Evolutionary conservation across 2,888 invertebrate genomes (phyloP), one percentile per base, ranked within the genome.

Genomic region (Sphaerophoria taeniata): DNA sequence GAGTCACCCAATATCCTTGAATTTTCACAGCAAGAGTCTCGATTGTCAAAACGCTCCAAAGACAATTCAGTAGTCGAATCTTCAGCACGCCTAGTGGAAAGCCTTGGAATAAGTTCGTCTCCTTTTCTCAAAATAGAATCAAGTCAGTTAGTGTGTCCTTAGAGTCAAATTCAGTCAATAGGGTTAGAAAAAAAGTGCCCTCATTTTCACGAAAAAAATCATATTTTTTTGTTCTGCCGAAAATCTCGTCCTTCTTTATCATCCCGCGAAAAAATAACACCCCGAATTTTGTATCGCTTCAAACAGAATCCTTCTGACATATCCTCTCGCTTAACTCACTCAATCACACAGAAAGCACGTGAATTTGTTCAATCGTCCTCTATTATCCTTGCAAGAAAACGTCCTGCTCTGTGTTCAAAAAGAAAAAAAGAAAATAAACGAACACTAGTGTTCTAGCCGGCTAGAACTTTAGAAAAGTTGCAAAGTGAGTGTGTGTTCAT

Each of bases 51-150:
- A 49, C 58, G 49, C 79, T 84, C 47, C 56, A 67, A 49, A 65
- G 56, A 77, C 76, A 53, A 85, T 81, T 85, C 85, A 85, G 85
- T 81, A 85, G 85, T 81, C 77, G 85, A 77, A 81, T 77, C 85
- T 77, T 70, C 76, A 85, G 72, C 81, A 85, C 85, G 85, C 73
- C 77, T 85, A 77, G 81, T 73, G 81, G 83, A 67, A 81, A 81
- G 85, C 73, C 75, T 80, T 36, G 75, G 67, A 63, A 63, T 43
- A 71, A 24, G 24, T 47, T 70, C 47, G 73, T 67, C 80, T 67
- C 75, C 72, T 70, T 39, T 51, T 39, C 12, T 60, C 24, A 6
- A 7, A 6, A 36, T 16, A 39, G 6, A 12, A 4, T 9, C 6
- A 16, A n/a, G 24, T 51, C 9, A 34, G 34, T 33, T 7, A n/a